These are phyloP conservation scores for Stramonita haemastoma DNA, from an alignment of 2,888 invertebrate genomes.

Conservation along the genomic window DNA sequence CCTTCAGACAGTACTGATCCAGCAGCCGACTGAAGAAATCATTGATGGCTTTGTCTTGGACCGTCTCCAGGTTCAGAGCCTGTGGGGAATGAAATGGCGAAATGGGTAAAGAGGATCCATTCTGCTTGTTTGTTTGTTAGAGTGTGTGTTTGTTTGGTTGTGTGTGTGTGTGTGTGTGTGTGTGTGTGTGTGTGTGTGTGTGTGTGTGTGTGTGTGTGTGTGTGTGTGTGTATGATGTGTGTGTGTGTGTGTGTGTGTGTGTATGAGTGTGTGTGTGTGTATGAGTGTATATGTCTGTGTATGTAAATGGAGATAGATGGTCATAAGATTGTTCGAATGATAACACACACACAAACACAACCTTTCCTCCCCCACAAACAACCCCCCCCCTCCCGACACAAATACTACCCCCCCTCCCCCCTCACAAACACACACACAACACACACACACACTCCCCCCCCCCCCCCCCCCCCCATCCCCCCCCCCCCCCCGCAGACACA, in stretches of 20 bases:
- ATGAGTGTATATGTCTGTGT: not conserved
- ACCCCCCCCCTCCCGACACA: too few relatives aligned
- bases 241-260: slow-evolving; percentile 14
- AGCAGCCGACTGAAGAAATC: slow-evolving; percentile 73
- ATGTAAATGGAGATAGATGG: too few relatives aligned
- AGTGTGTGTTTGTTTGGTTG: not conserved
- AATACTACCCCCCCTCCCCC: too few relatives aligned
- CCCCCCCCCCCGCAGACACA: too few relatives aligned
- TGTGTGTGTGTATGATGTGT: not conserved
- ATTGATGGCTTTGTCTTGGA: slow-evolving; percentile 65
- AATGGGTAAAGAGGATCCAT: not conserved
- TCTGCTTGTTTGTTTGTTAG: not conserved
- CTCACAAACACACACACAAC: too few relatives aligned
- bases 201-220: not conserved
- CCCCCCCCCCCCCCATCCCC: too few relatives aligned
- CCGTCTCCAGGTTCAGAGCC: slow-evolving; percentile 69
- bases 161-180: not conserved
- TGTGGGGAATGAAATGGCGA: slow-evolving; percentile 49
- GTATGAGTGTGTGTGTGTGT: slow-evolving; percentile 2
- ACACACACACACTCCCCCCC: too few relatives aligned
- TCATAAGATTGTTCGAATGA: too few relatives aligned
- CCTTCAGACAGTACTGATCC: slow-evolving; percentile 64
- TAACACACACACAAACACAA: too few relatives aligned
- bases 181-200: slow-evolving; percentile 9
- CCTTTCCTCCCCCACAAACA: too few relatives aligned